Base-by-base conservation (phyloP, 2,113 vertebrate genomes). In the Bungarus multicinctus region DNA sequence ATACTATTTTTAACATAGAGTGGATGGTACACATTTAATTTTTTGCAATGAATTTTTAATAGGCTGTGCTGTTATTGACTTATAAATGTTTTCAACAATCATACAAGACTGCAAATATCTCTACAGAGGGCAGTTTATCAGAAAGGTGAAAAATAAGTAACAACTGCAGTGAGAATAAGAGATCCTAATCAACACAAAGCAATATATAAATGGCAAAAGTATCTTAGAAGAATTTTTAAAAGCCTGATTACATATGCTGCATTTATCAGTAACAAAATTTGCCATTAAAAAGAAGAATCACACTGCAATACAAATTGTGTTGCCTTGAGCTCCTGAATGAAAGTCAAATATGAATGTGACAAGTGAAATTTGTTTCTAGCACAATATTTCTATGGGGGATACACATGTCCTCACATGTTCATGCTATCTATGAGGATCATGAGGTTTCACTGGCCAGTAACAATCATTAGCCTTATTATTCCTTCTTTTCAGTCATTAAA, bases 91-190 rank as follows among this genome's bases (percentile, higher is more conserved):
- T n/a, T n/a, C n/a, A n/a, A n/a, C n/a, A n/a, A n/a, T n/a, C n/a
- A n/a, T n/a, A n/a, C 90, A 92, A 95, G 88, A 90, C 87, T 94
- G 93, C 45, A 93, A 85, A 85, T 93, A 94, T 92, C 95, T 64
- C 93, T 94, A 92, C 58, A 69, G 93, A 94, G 93, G 27, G 39
- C 92, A 92, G 94, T 95, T 95, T 93, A 93, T 95, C 95, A 95
- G 88, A 3, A 3, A 39, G 90, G 85, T 90, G 90, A 96, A 95
- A 89, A 52, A 93, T 69, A 92, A 95, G 91, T 87, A 23, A 89
- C 89, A 43, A 2, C 27, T 86, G 11, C 14, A 16, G 88, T 27
- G 95, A 91, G 55, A 69, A 90, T 89, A 53, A 34, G 54, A 90
- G 89, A 92, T 86, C 23, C 34, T 87, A 93, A 89, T 91, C 92